These are phyloP conservation scores for Poeciliopsis retropinna DNA, from an alignment of 2,113 vertebrate genomes.

Conservation along the genomic window DNA sequence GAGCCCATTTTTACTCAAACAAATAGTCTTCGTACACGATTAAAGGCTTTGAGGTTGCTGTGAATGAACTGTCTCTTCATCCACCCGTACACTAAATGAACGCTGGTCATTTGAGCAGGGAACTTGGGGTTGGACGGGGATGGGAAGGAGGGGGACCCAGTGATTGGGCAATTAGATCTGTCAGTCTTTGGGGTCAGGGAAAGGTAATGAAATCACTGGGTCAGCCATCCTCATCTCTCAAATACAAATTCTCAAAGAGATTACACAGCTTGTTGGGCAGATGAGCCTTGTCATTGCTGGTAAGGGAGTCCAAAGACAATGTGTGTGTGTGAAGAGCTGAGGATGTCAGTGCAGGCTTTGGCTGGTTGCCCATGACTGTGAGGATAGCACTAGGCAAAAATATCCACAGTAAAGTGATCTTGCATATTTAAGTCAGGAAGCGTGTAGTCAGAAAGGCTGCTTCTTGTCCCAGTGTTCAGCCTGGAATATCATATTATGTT, in stretches of 20 bases:
- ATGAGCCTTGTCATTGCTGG: conserved; percentile 76
- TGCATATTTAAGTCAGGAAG: conserved; percentile 50
- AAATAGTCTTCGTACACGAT: conserved; percentile 69
- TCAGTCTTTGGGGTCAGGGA: conserved; percentile 82
- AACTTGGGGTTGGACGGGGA: conserved; percentile 52
- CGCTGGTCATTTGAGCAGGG: conserved; percentile 72
- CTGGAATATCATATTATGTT: conserved; percentile 19
- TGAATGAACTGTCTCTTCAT: conserved; percentile 73
- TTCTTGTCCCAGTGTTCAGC: conserved; percentile 11
- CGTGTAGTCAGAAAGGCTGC: conserved; percentile 20
- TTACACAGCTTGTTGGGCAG: conserved; percentile 80
- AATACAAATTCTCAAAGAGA: conserved; percentile 80
- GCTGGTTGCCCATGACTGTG: conserved; percentile 66
- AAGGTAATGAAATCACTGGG: conserved; percentile 82
- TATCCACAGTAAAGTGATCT: conserved; percentile 66
- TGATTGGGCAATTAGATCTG: conserved; percentile 84
- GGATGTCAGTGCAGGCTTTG: conserved; percentile 69
- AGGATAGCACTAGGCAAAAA: conserved; percentile 72
- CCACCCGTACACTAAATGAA: conserved; percentile 68
- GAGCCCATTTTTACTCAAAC: conserved; percentile 66
- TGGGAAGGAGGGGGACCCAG: conserved; percentile 39
- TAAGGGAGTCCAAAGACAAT: conserved; percentile 71
- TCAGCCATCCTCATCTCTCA: conserved; percentile 75
- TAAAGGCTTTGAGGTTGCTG: conserved; percentile 65
- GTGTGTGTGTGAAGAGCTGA: conserved; percentile 68